A percentile compares a stretch with the other conserved stretches of the same genome.
Evolutionary conservation across 2,888 invertebrate species (phyloP).

Genomic region (Sesamia inferens): DNA sequence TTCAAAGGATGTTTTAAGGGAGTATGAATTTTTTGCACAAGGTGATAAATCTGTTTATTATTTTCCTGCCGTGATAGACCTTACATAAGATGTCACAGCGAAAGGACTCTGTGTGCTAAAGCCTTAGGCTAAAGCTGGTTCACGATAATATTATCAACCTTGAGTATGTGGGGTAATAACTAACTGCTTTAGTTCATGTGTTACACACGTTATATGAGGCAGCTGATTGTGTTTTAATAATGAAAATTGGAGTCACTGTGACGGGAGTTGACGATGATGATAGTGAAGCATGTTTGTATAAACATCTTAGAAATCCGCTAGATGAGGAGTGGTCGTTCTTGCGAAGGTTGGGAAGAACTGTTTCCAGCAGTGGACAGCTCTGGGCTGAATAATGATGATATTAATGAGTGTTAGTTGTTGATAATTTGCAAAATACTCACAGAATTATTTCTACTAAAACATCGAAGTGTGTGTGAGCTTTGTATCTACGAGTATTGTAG

Average conservation of each 20-base stretch:
- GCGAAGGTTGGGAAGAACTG: background rate
- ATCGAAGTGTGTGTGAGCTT: slow-evolving; percentile 8
- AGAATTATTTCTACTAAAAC: background rate
- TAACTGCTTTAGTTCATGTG: slow-evolving; percentile 47
- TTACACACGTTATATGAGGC: slow-evolving; percentile 25
- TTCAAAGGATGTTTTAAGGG: too few species aligned
- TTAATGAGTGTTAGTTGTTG: background rate
- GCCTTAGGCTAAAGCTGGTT: slow-evolving; percentile 57
- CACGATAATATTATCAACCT: slow-evolving; percentile 60
- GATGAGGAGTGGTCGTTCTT: background rate
- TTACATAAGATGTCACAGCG: slow-evolving; percentile 57
- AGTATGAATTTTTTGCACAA: background rate
- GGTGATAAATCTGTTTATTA: slow-evolving; percentile 18
- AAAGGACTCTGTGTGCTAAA: slow-evolving; percentile 49
- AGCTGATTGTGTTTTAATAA: slow-evolving; percentile 29
- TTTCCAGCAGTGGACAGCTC: background rate
- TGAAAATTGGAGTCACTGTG: slow-evolving; percentile 17
- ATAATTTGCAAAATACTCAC: background rate
- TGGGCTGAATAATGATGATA: background rate
- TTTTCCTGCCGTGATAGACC: slow-evolving; percentile 44
- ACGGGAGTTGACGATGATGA: background rate
- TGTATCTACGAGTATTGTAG: slow-evolving; percentile 16
- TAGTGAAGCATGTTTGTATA: background rate
- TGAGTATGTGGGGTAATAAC: slow-evolving; percentile 66
- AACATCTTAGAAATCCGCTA: background rate